Percentiles rank a stretch among this genome's conserved stretches.
phyloP scores from a whole-genome alignment of 1,140 invertebrate genomes.

The Dolichoris vasculosae region DNA sequence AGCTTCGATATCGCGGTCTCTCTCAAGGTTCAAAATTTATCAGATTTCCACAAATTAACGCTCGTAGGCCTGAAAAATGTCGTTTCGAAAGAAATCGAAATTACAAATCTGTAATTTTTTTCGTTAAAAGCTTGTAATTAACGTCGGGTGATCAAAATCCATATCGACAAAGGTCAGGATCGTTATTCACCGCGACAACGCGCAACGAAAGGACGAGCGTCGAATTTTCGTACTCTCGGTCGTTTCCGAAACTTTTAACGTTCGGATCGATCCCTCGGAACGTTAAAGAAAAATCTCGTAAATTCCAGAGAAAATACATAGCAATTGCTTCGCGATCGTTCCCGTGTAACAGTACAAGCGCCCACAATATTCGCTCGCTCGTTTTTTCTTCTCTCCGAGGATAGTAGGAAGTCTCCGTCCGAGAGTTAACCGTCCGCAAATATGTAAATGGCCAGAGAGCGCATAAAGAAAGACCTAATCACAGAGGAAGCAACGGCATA shows the following conservation, averaged over 20 bases:
- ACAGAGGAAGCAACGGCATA: conserved; percentile 62
- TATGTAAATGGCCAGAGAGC: conserved; percentile 42
- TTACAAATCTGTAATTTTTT: neutral
- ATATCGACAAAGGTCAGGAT: too few species aligned
- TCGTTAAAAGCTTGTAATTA: neutral
- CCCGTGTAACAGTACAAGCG: conserved; percentile 2
- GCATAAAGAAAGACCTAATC: conserved; percentile 59
- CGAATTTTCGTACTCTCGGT: neutral
- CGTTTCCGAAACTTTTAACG: neutral
- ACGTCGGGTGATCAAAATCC: too few species aligned
- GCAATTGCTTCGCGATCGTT: neutral
- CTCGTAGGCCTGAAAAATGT: too few species aligned
- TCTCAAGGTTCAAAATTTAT: too few species aligned
- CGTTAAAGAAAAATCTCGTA: neutral
- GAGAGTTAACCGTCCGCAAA: conserved; percentile 14
- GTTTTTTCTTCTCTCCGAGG: neutral
- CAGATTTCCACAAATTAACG: too few species aligned
- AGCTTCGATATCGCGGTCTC: too few species aligned
- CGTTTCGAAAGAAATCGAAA: too few species aligned
- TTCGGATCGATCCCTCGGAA: too few species aligned
- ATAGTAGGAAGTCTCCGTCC: neutral
- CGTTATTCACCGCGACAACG: too few species aligned
- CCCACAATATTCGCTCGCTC: neutral
- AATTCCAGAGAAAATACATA: neutral
- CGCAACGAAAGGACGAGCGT: too few species aligned